These are phyloP conservation scores for Allolobophora icterica DNA, from an alignment of 2,888 invertebrate species.

Conservation along the genomic window DNA sequence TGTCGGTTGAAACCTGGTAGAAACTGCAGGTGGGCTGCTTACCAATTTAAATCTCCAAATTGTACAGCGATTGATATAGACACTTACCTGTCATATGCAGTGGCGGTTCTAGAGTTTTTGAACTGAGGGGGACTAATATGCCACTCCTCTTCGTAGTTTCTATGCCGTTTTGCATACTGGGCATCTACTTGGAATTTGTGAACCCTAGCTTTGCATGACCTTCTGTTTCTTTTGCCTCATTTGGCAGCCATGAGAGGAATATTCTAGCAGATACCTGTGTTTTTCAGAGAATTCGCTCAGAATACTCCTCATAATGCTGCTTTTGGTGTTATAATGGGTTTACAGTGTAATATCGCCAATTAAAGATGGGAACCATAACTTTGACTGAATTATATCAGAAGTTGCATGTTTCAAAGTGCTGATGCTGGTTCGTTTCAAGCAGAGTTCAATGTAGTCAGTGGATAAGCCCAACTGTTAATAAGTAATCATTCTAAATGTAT, in stretches of 20 bases:
- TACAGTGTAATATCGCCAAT: too few species aligned
- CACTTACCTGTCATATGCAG: neutral
- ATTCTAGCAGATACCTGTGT: neutral
- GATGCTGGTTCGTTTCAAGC: too few species aligned
- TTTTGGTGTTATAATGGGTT: too few species aligned
- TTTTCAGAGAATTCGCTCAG: neutral
- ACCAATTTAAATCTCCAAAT: neutral
- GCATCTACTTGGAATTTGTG: neutral
- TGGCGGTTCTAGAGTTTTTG: too few species aligned
- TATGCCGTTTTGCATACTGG: neutral
- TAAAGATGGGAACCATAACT: too few species aligned
- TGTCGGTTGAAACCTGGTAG: neutral
- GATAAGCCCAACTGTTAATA: too few species aligned
- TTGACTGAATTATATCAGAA: too few species aligned
- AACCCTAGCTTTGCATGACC: neutral
- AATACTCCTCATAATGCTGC: too few species aligned
- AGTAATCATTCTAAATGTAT: too few species aligned
- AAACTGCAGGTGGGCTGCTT: neutral
- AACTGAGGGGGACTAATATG: too few species aligned
- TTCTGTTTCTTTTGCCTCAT: neutral
- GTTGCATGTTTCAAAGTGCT: too few species aligned
- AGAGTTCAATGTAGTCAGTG: too few species aligned
- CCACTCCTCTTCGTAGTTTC: neutral
- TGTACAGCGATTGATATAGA: neutral
- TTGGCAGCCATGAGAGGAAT: neutral